Percentiles rank a stretch among this genome's conserved stretches.
phyloP scores from a whole-genome alignment of 64 coral and sea anemone genomes.

The Montipora cactus region DNA sequence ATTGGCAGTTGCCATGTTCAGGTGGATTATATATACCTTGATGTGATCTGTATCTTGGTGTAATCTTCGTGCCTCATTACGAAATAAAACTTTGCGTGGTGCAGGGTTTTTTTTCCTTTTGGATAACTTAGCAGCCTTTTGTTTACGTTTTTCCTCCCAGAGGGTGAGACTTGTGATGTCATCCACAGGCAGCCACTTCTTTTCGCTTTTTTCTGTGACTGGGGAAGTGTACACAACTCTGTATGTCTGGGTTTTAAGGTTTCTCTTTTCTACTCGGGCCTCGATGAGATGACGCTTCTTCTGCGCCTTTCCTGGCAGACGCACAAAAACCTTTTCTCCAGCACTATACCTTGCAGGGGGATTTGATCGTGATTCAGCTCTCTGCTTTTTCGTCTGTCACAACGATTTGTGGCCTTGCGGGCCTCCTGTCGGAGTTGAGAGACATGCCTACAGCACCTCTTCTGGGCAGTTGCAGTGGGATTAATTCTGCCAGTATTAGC shows the following conservation, averaged over 20 bases:
- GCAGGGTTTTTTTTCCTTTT: not conserved
- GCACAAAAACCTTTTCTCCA: not conserved
- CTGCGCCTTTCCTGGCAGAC: not conserved
- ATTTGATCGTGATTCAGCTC: not conserved
- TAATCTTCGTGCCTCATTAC: constrained; percentile 33
- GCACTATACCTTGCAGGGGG: not conserved
- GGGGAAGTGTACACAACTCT: constrained; percentile 15
- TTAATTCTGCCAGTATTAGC: not conserved
- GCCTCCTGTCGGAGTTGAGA: not conserved
- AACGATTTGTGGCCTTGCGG: not conserved
- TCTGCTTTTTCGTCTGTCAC: constrained; percentile 1
- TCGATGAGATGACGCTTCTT: not conserved
- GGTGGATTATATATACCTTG: constrained; percentile 20
- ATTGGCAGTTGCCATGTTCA: constrained; percentile 17
- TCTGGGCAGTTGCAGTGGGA: not conserved
- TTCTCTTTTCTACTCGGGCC: not conserved
- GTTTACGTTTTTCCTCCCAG: constrained; percentile 18
- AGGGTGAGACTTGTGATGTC: constrained; percentile 2
- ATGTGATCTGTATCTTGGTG: not conserved
- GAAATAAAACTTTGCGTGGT: not conserved
- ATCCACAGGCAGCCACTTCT: not conserved
- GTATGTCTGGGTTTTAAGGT: not conserved
- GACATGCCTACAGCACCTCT: not conserved
- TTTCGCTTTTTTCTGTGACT: not conserved
- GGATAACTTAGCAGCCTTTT: not conserved